Percentiles rank a stretch among this genome's conserved stretches.
Conservation (phyloP, 2,888 invertebrate genomes). For the Sarcophaga caerulescens region DNA sequence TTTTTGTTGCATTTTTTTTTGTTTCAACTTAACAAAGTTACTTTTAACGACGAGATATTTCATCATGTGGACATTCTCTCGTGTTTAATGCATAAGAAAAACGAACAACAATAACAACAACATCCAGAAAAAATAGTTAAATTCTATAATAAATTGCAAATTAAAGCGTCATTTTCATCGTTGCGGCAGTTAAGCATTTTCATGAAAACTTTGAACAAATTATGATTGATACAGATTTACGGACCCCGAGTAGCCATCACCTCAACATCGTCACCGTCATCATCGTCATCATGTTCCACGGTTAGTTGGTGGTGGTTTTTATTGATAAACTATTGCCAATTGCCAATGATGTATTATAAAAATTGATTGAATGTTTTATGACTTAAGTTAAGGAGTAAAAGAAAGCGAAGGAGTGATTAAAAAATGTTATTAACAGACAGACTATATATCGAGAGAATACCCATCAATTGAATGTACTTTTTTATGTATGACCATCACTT, state of each 20-base stretch:
- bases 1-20: conserved; percentile 22
- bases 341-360: conserved; percentile 26
- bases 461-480: background rate
- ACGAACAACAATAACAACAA: background rate
- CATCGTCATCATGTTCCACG: conserved; percentile 30
- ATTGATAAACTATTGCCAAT: background rate
- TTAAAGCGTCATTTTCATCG: conserved; percentile 52
- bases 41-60: conserved; percentile 40
- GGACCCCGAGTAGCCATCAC: conserved; percentile 13
- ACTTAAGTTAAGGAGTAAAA: background rate
- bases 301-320: background rate
- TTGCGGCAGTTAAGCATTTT: conserved; percentile 43
- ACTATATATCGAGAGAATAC: background rate
- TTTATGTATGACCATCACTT: no score
- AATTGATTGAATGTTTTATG: conserved; percentile 7
- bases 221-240: conserved; percentile 52
- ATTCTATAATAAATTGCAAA: conserved; percentile 57
- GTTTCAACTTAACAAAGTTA: conserved; percentile 31
- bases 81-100: conserved; percentile 28
- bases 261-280: conserved; percentile 44
- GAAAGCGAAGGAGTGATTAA: no score
- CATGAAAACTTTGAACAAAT: conserved; percentile 61
- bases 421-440: no score
- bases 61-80: conserved; percentile 58
- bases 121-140: background rate